phyloP scores from a whole-genome alignment of 2,113 vertebrate genomes.

The Brevimyrus niger region DNA sequence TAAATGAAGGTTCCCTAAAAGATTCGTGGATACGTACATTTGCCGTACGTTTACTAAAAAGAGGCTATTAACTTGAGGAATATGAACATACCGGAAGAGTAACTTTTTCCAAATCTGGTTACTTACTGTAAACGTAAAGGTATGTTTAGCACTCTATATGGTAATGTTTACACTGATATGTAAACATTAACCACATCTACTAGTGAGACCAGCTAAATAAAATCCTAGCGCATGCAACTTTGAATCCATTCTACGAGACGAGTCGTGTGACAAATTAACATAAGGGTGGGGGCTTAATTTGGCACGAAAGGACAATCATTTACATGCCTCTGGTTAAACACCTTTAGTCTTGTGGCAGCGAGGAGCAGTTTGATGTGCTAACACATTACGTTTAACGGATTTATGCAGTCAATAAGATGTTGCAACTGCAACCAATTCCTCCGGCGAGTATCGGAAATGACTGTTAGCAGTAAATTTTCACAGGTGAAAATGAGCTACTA shows the following conservation, averaged over 20 bases:
- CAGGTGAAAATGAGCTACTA: background rate
- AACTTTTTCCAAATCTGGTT: background rate
- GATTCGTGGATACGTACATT: background rate
- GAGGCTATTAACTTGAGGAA: background rate
- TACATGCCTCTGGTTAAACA: background rate
- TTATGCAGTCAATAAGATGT: slow-evolving; percentile 26
- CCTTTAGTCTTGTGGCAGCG: background rate
- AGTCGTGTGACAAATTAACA: background rate
- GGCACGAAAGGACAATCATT: background rate
- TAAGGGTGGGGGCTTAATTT: background rate
- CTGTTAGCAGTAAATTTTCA: slow-evolving; percentile 9
- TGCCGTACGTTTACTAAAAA: background rate
- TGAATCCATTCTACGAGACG: background rate
- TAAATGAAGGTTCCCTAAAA: background rate
- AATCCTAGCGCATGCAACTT: background rate
- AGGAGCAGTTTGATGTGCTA: background rate
- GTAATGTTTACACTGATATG: background rate
- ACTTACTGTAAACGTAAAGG: background rate
- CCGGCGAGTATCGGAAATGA: background rate
- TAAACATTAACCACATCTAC: background rate
- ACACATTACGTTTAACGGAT: slow-evolving; percentile 8
- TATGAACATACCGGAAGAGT: background rate
- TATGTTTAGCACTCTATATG: background rate
- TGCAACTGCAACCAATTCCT: slow-evolving; percentile 20
- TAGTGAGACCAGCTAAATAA: background rate